These are phyloP conservation scores for Neoitamus cyanurus DNA, from an alignment of 2,888 invertebrate species.

Conservation along the genomic window DNA sequence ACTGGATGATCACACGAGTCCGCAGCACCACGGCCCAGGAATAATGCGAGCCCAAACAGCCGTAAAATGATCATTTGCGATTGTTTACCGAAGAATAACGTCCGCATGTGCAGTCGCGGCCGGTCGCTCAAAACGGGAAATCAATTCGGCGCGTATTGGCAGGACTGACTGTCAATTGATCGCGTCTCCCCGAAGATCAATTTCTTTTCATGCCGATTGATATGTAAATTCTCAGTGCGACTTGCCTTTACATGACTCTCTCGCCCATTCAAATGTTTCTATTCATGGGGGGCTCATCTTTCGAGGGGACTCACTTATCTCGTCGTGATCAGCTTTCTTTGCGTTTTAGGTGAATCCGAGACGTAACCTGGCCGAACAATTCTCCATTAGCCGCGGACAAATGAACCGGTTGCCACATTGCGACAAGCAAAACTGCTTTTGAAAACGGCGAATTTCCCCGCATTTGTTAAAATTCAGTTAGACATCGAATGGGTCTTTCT, in stretches of 20 bases:
- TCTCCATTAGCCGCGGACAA: not conserved
- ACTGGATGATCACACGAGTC: not conserved
- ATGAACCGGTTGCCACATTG: constrained; percentile 1
- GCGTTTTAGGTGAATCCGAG: not conserved
- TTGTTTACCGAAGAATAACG: constrained; percentile 8
- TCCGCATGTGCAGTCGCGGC: not conserved
- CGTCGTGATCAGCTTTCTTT: not conserved
- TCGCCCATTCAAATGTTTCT: not conserved
- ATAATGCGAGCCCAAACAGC: constrained; percentile 3
- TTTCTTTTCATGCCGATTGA: constrained; percentile 23
- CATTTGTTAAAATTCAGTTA: not conserved
- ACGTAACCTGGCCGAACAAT: not conserved
- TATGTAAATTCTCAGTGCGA: constrained; percentile 1
- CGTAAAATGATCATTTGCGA: constrained; percentile 17
- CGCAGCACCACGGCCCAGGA: not conserved
- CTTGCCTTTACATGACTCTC: not conserved
- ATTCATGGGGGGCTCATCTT: not conserved
- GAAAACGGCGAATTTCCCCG: not conserved
- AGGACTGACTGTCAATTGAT: not conserved
- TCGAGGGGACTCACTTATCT: not conserved
- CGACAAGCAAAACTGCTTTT: not conserved
- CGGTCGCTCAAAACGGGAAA: not conserved
- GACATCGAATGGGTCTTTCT: not conserved
- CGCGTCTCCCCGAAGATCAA: constrained; percentile 3
- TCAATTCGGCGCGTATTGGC: not conserved